Conservation (phyloP, 2,113 vertebrate species). For the Lepus americanus region DNA sequence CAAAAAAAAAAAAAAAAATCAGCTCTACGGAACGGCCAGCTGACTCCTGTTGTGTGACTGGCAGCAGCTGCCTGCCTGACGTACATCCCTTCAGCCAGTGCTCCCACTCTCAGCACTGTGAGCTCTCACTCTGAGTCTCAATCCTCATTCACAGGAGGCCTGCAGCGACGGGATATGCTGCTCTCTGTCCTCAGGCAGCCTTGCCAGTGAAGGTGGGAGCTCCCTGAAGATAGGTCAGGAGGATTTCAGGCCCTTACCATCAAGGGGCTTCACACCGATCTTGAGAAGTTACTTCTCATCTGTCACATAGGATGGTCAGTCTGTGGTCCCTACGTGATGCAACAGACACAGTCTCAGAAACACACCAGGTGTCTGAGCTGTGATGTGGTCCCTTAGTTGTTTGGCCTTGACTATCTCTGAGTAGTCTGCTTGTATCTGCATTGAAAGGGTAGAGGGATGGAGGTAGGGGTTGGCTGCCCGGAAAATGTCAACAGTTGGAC, state of each 20-base stretch:
- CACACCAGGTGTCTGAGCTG: background rate
- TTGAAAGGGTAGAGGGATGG: background rate
- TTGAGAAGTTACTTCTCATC: constrained; percentile 13
- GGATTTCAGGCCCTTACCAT: background rate
- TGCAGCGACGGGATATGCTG: background rate
- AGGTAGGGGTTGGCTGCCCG: background rate
- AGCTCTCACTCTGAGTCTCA: background rate
- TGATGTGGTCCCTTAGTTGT: background rate
- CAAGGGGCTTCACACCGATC: background rate
- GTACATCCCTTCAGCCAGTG: background rate
- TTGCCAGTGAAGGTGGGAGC: background rate
- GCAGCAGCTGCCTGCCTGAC: background rate
- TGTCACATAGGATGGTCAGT: background rate
- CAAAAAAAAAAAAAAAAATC: background rate
- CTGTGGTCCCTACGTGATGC: background rate
- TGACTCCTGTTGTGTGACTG: background rate
- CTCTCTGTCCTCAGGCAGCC: background rate
- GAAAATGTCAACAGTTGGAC: constrained; percentile 7
- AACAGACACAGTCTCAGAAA: background rate
- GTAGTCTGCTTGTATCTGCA: background rate
- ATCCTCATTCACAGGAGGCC: background rate
- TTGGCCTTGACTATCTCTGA: background rate
- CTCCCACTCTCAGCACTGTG: background rate
- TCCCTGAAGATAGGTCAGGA: constrained; percentile 28
- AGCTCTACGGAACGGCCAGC: background rate